phyloP scores from a whole-genome alignment of 2,797 vertebrate species.

The Furcifer pardalis region DNA sequence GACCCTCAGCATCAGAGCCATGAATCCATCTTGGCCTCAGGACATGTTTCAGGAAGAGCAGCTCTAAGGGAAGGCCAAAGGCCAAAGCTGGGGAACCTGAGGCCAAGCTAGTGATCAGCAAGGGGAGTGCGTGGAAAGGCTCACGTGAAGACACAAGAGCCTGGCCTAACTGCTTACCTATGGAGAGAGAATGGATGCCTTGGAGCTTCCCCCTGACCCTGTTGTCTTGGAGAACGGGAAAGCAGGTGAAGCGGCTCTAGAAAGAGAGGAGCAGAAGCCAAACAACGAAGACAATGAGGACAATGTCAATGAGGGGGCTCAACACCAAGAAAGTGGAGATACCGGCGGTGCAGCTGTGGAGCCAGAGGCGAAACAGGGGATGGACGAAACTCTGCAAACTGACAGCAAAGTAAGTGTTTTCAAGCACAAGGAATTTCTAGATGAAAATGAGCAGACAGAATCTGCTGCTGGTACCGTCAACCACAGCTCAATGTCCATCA shows the following conservation, averaged over 20 bases:
- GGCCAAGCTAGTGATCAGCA: background rate
- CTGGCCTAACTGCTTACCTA: background rate
- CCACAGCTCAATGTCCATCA: background rate
- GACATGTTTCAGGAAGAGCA: background rate
- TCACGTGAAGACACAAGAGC: background rate
- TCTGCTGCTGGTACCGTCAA: background rate
- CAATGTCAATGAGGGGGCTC: background rate
- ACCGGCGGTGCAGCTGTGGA: background rate
- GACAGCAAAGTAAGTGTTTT: slow-evolving; percentile 28
- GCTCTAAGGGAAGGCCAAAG: background rate
- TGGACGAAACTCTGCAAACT: background rate
- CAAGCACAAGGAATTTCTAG: slow-evolving; percentile 14
- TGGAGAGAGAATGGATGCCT: background rate
- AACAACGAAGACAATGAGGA: background rate
- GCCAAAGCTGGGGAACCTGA: background rate
- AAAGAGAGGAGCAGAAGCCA: background rate
- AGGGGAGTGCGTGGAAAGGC: no score
- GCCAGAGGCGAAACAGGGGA: background rate
- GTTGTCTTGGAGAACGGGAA: background rate
- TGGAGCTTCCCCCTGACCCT: background rate
- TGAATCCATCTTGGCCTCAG: slow-evolving; percentile 21
- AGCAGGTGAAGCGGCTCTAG: slow-evolving; percentile 7
- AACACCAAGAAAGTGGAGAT: background rate
- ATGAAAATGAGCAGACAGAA: background rate
- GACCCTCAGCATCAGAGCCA: slow-evolving; percentile 11